Percentiles rank a stretch among this genome's conserved stretches.
phyloP scores from a whole-genome alignment of 2,797 vertebrate species.

The Poecilia gillii region DNA sequence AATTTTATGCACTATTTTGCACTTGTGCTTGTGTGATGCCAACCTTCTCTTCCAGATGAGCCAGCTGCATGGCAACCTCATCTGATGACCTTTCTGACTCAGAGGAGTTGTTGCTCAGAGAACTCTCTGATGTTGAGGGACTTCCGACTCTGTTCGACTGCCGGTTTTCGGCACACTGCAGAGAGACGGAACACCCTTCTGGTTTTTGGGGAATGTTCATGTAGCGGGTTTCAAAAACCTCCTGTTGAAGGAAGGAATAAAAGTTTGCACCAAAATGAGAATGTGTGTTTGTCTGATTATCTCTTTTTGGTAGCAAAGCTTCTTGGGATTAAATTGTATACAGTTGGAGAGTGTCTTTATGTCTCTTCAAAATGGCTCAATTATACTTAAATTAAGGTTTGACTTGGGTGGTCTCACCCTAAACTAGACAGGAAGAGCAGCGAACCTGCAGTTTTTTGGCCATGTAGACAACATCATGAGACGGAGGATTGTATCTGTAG shows the following conservation, averaged over 20 bases:
- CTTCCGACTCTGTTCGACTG: constrained; percentile 55
- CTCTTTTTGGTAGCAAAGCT: not conserved
- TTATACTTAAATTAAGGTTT: not conserved
- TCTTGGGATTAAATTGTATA: not conserved
- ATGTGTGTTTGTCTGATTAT: not conserved
- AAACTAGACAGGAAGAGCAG: not conserved
- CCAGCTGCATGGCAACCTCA: constrained; percentile 73
- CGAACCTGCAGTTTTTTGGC: constrained; percentile 91
- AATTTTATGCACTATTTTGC: not conserved
- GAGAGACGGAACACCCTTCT: constrained; percentile 24
- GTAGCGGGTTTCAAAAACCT: constrained; percentile 91
- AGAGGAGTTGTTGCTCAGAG: constrained; percentile 79
- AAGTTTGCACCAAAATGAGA: not conserved
- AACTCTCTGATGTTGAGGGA: constrained; percentile 74
- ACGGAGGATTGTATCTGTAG: constrained; percentile 88
- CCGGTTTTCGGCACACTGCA: constrained; percentile 48
- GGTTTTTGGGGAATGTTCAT: constrained; percentile 84
- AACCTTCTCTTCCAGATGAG: constrained; percentile 87
- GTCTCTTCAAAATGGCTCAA: not conserved
- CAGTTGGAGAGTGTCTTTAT: not conserved
- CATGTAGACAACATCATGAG: constrained; percentile 89
- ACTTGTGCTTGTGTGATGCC: constrained; percentile 19
- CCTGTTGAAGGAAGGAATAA: constrained; percentile 73
- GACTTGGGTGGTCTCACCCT: no score
- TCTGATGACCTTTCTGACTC: constrained; percentile 75